Conservation (phyloP, 2,797 vertebrate genomes). For the Pseudochirops cupreus region DNA sequence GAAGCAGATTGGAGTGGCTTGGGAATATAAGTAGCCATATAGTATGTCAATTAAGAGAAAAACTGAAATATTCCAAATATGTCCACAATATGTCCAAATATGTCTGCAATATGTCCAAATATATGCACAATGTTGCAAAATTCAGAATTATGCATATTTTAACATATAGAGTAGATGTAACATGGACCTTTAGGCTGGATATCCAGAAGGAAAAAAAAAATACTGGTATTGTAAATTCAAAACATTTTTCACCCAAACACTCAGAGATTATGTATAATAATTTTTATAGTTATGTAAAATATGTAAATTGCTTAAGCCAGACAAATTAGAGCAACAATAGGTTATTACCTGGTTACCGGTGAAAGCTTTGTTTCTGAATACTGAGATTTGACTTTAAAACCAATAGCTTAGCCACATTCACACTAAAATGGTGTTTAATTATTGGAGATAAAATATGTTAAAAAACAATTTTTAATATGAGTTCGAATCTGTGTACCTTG, state of each 20-base stretch:
- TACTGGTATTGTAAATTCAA: conserved; percentile 57
- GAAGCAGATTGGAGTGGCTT: conserved; percentile 86
- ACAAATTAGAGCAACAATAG: conserved; percentile 54
- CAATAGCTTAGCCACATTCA: conserved; percentile 1
- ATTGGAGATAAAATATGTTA: conserved; percentile 46
- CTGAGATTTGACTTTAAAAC: conserved; percentile 21
- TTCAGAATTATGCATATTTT: conserved; percentile 85
- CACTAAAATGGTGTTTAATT: conserved; percentile 18
- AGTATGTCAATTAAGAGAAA: conserved; percentile 87
- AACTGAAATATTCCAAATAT: conserved; percentile 88
- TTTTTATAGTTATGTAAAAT: conserved; percentile 34
- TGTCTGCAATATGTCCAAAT: conserved; percentile 89
- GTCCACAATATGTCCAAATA: conserved; percentile 89
- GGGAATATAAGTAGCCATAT: conserved; percentile 86
- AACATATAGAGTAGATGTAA: conserved; percentile 81
- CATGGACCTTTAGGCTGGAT: conserved; percentile 75
- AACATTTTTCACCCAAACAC: conserved; percentile 68
- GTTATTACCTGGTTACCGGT: conserved; percentile 26
- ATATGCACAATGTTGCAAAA: conserved; percentile 87
- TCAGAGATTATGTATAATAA: conserved; percentile 58
- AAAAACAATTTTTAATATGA: conserved; percentile 50
- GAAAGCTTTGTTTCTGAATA: conserved; percentile 16
- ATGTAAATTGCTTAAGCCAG: conserved; percentile 47
- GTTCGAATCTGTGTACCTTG: conserved; percentile 51
- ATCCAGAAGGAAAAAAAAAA: conserved; percentile 70